Evolutionary conservation across 1,140 invertebrate species (phyloP).

Genomic region (Acromyrmex heyeri): DNA sequence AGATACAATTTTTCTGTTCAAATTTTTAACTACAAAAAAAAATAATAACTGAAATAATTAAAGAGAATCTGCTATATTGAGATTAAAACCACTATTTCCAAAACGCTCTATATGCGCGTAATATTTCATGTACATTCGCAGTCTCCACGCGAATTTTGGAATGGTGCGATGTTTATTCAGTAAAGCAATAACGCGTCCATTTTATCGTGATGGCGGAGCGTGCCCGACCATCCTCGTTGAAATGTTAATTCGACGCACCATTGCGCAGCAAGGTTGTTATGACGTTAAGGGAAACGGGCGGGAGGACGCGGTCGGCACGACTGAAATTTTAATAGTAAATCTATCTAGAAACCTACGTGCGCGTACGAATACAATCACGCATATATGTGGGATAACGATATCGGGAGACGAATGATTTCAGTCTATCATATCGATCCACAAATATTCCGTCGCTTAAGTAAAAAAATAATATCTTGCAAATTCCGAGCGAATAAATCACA

Average conservation of each 20-base stretch:
- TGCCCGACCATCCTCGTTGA: constrained; percentile 55
- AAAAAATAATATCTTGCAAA: constrained; percentile 46
- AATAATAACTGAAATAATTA: neutral
- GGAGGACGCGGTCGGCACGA: constrained; percentile 11
- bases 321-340: constrained; percentile 64
- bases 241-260: constrained; percentile 68
- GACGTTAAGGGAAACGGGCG: constrained; percentile 16
- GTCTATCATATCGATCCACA: constrained; percentile 1
- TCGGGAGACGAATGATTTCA: constrained; percentile 16
- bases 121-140: constrained; percentile 12
- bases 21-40: neutral
- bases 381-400: neutral
- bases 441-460: constrained; percentile 10
- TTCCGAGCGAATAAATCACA: constrained; percentile 39
- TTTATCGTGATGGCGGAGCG: constrained; percentile 32
- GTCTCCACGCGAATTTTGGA: constrained; percentile 47
- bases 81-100: constrained; percentile 14
- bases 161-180: constrained; percentile 70
- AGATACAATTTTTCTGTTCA: neutral
- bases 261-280: constrained; percentile 17
- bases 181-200: constrained; percentile 64
- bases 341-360: constrained; percentile 39
- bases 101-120: neutral
- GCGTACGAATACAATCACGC: neutral
- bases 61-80: constrained; percentile 3